A percentile compares a stretch with the other conserved stretches of the same genome.
phyloP scores from a whole-genome alignment of 2,113 vertebrate species.

The Ptyas mucosa region DNA sequence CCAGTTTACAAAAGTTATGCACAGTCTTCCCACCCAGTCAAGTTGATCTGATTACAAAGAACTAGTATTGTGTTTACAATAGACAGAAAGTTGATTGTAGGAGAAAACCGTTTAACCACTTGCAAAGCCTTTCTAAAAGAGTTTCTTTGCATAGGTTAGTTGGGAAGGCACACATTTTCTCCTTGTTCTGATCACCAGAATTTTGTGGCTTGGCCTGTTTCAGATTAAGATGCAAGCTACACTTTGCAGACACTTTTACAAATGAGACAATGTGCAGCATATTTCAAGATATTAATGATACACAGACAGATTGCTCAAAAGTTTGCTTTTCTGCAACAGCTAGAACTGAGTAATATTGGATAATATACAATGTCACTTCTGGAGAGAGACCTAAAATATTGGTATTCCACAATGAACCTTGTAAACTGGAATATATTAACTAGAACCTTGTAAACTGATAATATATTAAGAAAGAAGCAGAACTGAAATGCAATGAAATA shows the following conservation, averaged over 20 bases:
- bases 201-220: background rate
- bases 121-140: background rate
- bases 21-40: background rate
- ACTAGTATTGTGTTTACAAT: background rate
- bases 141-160: background rate
- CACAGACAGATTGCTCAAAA: background rate
- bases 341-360: background rate
- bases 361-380: background rate
- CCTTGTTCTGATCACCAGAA: background rate
- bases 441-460: background rate
- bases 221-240: background rate
- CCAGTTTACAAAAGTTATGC: background rate
- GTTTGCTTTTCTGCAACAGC: background rate
- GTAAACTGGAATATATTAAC: background rate
- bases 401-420: background rate
- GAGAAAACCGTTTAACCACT: background rate
- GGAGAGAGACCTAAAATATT: background rate
- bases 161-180: background rate
- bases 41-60: background rate
- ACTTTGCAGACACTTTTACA: background rate
- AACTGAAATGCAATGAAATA: background rate
- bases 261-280: background rate
- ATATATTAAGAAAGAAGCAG: background rate
- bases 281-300: background rate
- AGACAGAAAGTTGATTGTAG: background rate